Conservation (phyloP, 2,797 vertebrate genomes). For the Danio jaintianensis region DNA sequence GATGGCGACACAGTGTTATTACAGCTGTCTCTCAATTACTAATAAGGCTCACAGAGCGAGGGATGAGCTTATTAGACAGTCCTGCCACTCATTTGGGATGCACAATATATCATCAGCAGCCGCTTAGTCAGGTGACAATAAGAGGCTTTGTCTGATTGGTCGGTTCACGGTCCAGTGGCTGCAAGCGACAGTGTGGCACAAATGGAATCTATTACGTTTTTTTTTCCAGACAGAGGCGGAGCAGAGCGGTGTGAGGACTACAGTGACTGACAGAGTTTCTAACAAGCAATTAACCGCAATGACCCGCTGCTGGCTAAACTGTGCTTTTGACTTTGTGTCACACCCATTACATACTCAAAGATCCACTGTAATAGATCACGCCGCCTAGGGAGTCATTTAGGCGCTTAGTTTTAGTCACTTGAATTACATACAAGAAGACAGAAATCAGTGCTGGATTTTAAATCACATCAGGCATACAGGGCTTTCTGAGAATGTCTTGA, state of each 20-base stretch:
- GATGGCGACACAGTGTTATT: conserved; percentile 53
- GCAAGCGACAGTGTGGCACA: conserved; percentile 53
- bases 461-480: conserved; percentile 25
- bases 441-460: conserved; percentile 23
- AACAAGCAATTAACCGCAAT: conserved; percentile 64
- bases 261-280: conserved; percentile 60
- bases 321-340: conserved; percentile 58
- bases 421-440: conserved; percentile 41
- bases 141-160: conserved; percentile 50
- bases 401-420: conserved; percentile 17
- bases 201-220: conserved; percentile 63
- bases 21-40: conserved; percentile 59
- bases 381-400: conserved; percentile 54
- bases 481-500: conserved; percentile 1
- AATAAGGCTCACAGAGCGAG: conserved; percentile 44
- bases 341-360: conserved; percentile 51
- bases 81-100: conserved; percentile 21
- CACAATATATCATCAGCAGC: conserved; percentile 42
- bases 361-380: conserved; percentile 51
- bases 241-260: conserved; percentile 44
- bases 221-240: conserved; percentile 24
- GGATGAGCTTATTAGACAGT: conserved; percentile 51
- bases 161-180: conserved; percentile 51
- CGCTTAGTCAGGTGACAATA: conserved; percentile 49
- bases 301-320: conserved; percentile 57